phyloP scores from a whole-genome alignment of 2,888 invertebrate species.

The Tyria jacobaeae region DNA sequence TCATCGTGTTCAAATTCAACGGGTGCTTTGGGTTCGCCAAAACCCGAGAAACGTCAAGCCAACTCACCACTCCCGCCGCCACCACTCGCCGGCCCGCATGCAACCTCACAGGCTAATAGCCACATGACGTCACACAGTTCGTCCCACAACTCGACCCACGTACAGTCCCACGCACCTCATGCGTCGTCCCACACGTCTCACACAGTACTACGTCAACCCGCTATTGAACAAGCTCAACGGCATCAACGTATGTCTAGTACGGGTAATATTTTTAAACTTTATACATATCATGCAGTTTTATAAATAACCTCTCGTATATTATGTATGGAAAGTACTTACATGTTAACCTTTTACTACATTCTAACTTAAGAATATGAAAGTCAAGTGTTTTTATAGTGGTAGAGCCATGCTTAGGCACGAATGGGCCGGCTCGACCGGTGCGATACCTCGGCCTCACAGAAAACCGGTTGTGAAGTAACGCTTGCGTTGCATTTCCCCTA shows the following conservation, averaged over 20 bases:
- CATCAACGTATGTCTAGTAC: slow-evolving; percentile 82
- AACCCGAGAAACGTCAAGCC: slow-evolving; percentile 95
- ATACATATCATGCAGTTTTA: not conserved
- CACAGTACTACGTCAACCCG: slow-evolving; percentile 58
- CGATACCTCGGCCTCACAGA: no score
- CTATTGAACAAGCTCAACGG: slow-evolving; percentile 52
- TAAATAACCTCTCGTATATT: not conserved
- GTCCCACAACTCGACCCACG: slow-evolving; percentile 9
- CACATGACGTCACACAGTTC: slow-evolving; percentile 10
- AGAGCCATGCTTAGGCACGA: no score
- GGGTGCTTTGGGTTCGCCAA: slow-evolving; percentile 93
- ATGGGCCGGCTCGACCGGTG: no score
- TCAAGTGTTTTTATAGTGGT: no score
- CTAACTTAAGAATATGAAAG: no score
- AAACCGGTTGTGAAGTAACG: no score
- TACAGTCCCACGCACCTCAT: slow-evolving; percentile 2
- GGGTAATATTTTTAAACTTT: slow-evolving; percentile 46
- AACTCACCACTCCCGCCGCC: slow-evolving; percentile 96
- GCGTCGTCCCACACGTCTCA: slow-evolving; percentile 11
- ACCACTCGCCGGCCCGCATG: slow-evolving; percentile 40
- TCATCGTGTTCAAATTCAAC: slow-evolving; percentile 91
- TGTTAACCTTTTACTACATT: not conserved
- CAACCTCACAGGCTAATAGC: slow-evolving; percentile 6
- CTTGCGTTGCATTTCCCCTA: no score
- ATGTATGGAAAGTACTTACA: not conserved